Base-by-base conservation (phyloP, 2,888 invertebrate species). In the Lasius platythorax region DNA sequence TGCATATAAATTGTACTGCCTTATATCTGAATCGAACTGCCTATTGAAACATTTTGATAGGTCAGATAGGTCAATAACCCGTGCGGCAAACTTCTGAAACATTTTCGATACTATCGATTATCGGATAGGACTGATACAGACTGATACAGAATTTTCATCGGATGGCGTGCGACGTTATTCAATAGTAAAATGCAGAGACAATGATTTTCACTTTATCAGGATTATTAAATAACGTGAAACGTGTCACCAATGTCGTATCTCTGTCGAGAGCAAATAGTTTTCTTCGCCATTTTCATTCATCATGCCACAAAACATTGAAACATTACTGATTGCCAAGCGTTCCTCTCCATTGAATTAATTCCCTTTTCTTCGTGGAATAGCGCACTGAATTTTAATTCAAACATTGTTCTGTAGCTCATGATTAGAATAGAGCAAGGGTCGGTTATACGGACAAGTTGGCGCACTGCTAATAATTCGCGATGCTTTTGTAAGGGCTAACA, bases 51-150 rank as follows among this genome's bases (percentile, higher is more conserved):
- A 70, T 53, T 70, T 70, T 12, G 53, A 70, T 53, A 70, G 53
- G 3, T 53, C 18, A 50, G 33, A 70, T 40, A 28, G 23, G 12
- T 43, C 43, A 46, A 46, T 64, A 75, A 1, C 64, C 9, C 53
- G 74, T 11, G 28, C 53, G 30, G 18, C 28, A 37, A 30, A 81
- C 28, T 67, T 33, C n/a, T 53, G 63, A 81, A 81, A 37, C 61
- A 63, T 73, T 72, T 33, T 73, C 82, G 66, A 82, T 56, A 61
- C 43, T 73, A 73, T 58, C 58, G 82, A 66, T 82, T 82, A 82
- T 82, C 50, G 66, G 50, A 50, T 66, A 66, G 73, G 43, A 40
- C 37, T 4, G 37, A 37, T 37, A 5, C 40, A 53, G 70, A 23
- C n/a, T 70, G 70, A 70, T 53, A 70, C 23, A 23, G 70, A 53